Conservation (phyloP, 2,113 vertebrate genomes). For the Erinaceus europaeus region DNA sequence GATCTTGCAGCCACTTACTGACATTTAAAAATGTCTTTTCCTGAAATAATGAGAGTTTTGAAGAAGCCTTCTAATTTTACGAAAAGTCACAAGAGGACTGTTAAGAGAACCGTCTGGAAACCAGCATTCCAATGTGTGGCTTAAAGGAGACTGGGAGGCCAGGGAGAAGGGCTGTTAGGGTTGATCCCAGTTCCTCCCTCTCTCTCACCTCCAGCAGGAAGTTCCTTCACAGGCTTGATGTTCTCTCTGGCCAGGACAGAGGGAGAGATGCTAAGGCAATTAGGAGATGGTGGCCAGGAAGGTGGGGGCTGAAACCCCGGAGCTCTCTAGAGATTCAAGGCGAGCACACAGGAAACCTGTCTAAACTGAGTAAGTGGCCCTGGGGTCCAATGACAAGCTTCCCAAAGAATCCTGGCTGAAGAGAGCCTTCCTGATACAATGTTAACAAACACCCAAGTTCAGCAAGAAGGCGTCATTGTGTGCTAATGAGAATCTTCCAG, state of each 20-base stretch:
- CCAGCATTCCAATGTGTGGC: not conserved
- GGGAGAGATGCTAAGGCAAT: not conserved
- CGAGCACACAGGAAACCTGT: not conserved
- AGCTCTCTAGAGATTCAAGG: not conserved
- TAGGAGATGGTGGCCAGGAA: accelerated
- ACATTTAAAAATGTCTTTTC: not conserved
- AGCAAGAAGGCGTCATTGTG: not conserved
- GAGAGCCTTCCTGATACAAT: not conserved
- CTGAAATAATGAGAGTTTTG: not conserved
- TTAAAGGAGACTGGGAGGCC: not conserved
- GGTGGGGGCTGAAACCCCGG: not conserved
- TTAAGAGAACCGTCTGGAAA: not conserved
- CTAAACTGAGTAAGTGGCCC: not conserved
- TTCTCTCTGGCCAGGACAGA: not conserved
- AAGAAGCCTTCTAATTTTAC: not conserved
- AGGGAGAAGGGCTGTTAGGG: too few relatives aligned
- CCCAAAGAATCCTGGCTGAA: not conserved
- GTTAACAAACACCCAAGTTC: too few relatives aligned
- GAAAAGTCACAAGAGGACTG: not conserved
- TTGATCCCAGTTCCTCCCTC: not conserved
- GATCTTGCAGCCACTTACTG: too few relatives aligned
- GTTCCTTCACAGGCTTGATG: not conserved
- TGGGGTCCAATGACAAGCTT: not conserved
- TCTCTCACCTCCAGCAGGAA: not conserved
- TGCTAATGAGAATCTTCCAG: not conserved